A percentile compares a stretch with the other conserved stretches of the same genome.
These are phyloP conservation scores for Zoanthus sansibaricus DNA, from an alignment of 92 coral and sea anemone species.

Conservation along the genomic window DNA sequence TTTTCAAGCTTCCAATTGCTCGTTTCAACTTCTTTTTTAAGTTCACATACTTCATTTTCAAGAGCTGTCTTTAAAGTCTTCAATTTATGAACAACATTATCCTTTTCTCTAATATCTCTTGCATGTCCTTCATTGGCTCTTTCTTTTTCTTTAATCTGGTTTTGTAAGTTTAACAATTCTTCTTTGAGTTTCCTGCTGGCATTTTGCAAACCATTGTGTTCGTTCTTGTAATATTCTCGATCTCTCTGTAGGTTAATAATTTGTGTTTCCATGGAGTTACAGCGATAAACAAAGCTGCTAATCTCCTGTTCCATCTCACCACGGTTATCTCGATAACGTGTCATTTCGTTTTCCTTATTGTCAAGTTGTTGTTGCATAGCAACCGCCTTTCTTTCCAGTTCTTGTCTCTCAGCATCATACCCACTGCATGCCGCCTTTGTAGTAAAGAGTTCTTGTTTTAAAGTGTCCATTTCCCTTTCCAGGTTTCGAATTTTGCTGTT, in stretches of 20 bases:
- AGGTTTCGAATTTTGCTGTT: conserved; percentile 79
- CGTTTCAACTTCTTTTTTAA: conserved; percentile 84
- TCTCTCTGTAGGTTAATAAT: conserved; percentile 83
- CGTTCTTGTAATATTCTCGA: conserved; percentile 93
- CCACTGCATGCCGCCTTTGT: conserved; percentile 84
- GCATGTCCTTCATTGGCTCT: conserved; percentile 71
- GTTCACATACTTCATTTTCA: conserved; percentile 80
- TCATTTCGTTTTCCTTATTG: conserved; percentile 79
- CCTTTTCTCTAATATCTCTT: conserved; percentile 84
- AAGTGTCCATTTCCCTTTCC: conserved; percentile 83
- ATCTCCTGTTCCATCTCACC: conserved; percentile 87
- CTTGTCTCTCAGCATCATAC: conserved; percentile 79
- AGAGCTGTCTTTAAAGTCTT: conserved; percentile 70
- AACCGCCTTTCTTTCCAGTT: conserved; percentile 72
- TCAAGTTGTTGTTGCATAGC: conserved; percentile 79
- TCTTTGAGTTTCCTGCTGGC: conserved; percentile 85
- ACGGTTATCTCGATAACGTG: conserved; percentile 79
- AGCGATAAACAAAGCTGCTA: conserved; percentile 74
- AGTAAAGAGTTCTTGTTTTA: conserved; percentile 81
- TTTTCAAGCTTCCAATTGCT: conserved; percentile 79
- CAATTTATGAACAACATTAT: conserved; percentile 75
- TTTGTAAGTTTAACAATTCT: conserved; percentile 81
- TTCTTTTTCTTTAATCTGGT: conserved; percentile 87
- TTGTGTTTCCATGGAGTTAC: conserved; percentile 89
- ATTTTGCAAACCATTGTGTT: conserved; percentile 76